phyloP scores from a whole-genome alignment of 2,797 vertebrate genomes.

The Intellagama lesueurii region DNA sequence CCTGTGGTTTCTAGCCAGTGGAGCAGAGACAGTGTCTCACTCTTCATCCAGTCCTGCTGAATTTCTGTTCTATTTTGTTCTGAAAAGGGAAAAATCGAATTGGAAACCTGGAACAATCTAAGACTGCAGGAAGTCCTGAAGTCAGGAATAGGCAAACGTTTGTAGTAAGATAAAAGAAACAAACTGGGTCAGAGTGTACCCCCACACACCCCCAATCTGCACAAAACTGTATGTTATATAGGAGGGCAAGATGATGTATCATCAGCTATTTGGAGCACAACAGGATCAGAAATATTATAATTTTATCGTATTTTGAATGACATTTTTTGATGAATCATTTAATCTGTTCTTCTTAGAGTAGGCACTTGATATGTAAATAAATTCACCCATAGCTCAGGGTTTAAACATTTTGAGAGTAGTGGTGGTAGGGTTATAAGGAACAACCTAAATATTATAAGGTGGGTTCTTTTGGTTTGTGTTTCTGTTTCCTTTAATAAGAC shows the following conservation, averaged over 20 bases:
- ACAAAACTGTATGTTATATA: background rate
- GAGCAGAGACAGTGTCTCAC: background rate
- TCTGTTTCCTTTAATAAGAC: too few species aligned
- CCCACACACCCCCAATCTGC: background rate
- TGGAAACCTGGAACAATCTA: background rate
- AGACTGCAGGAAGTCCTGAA: conserved; percentile 5
- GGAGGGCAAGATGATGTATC: background rate
- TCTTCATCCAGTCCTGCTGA: background rate
- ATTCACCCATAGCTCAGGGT: background rate
- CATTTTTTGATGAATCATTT: background rate
- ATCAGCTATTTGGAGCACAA: conserved; percentile 13
- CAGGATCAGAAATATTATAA: conserved; percentile 7
- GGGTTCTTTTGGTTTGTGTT: too few species aligned
- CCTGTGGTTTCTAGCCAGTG: background rate
- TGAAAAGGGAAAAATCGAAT: background rate
- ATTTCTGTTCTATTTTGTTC: background rate
- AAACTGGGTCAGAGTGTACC: conserved; percentile 36
- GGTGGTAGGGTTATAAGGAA: background rate
- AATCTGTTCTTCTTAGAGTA: conserved; percentile 12
- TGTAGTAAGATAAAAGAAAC: conserved; percentile 16
- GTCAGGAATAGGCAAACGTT: conserved; percentile 6
- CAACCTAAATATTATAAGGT: too few species aligned
- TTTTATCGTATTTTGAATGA: background rate
- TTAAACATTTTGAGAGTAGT: background rate
- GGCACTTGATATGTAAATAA: background rate